Evolutionary conservation across 2,797 vertebrate genomes (phyloP).

Genomic region (Dallia pectoralis): DNA sequence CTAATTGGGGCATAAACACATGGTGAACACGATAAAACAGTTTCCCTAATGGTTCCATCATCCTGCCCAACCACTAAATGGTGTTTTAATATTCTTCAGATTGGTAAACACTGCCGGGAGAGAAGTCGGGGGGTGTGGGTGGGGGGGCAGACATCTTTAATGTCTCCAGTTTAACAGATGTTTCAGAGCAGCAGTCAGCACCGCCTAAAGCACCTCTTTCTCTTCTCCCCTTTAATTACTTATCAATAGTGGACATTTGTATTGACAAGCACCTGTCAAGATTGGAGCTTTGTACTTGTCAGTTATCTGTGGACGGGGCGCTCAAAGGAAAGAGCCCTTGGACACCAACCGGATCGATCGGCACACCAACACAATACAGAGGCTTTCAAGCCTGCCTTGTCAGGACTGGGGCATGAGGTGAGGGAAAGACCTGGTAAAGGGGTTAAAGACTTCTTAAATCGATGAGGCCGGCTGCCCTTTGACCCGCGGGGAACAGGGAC

Average conservation of each 20-base stretch:
- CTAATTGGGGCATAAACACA: neutral
- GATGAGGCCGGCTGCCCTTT: conserved; percentile 74
- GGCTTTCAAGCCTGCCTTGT: conserved; percentile 54
- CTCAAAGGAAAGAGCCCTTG: conserved; percentile 59
- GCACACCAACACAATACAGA: conserved; percentile 60
- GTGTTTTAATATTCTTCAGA: conserved; percentile 39
- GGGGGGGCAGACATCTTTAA: conserved; percentile 57
- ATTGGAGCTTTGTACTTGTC: conserved; percentile 78
- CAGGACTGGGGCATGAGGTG: conserved; percentile 60
- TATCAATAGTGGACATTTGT: conserved; percentile 83
- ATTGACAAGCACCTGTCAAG: conserved; percentile 80
- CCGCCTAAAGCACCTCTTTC: conserved; percentile 38
- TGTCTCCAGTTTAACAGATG: conserved; percentile 79
- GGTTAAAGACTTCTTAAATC: conserved; percentile 73
- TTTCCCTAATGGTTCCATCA: neutral
- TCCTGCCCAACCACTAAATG: neutral
- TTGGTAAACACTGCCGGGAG: conserved; percentile 36
- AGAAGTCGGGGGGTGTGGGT: conserved; percentile 25
- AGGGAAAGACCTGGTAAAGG: conserved; percentile 39
- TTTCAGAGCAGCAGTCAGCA: conserved; percentile 49
- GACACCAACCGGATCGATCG: conserved; percentile 72
- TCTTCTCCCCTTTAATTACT: conserved; percentile 70
- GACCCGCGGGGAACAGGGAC: conserved; percentile 67
- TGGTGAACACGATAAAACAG: neutral
- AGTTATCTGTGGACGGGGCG: conserved; percentile 67